A percentile compares a stretch with the other conserved stretches of the same genome.
Evolutionary conservation across 2,888 invertebrate species (phyloP).

Genomic region (Suillia variegata): DNA sequence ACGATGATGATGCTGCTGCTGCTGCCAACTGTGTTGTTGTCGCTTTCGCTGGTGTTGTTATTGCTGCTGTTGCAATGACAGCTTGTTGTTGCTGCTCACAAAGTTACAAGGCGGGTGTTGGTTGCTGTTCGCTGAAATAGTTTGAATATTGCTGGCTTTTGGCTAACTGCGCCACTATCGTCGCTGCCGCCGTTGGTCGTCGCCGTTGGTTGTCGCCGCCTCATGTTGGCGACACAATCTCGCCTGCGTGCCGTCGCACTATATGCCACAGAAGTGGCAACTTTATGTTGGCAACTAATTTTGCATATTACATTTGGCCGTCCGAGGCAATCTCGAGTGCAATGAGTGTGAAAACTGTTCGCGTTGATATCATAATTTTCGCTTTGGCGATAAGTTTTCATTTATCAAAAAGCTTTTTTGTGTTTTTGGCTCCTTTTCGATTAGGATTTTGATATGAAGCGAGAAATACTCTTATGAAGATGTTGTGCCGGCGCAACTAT

Average conservation of each 20-base stretch:
- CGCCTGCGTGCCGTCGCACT: background rate
- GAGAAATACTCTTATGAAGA: too few species aligned
- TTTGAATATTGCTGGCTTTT: background rate
- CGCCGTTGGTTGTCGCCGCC: background rate
- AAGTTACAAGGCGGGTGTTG: slow-evolving; percentile 1
- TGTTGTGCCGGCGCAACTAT: too few species aligned
- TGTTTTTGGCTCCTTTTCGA: background rate
- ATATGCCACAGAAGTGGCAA: background rate
- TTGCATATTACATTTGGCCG: slow-evolving; percentile 1
- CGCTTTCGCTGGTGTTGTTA: background rate
- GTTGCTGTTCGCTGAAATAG: too few species aligned
- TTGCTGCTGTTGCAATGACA: background rate
- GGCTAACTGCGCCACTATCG: background rate
- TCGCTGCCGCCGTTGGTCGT: background rate
- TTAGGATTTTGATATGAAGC: too few species aligned
- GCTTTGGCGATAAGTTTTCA: background rate
- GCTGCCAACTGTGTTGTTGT: background rate
- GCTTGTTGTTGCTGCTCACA: background rate
- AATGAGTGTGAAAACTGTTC: slow-evolving; percentile 1
- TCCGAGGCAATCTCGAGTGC: background rate
- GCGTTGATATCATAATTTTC: slow-evolving; percentile 1
- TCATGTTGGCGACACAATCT: background rate
- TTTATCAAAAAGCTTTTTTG: background rate
- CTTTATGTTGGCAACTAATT: slow-evolving; percentile 2
- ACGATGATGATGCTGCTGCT: too few species aligned